Base-by-base conservation (phyloP, 2,113 vertebrate genomes). In the Polypterus bichir region DNA sequence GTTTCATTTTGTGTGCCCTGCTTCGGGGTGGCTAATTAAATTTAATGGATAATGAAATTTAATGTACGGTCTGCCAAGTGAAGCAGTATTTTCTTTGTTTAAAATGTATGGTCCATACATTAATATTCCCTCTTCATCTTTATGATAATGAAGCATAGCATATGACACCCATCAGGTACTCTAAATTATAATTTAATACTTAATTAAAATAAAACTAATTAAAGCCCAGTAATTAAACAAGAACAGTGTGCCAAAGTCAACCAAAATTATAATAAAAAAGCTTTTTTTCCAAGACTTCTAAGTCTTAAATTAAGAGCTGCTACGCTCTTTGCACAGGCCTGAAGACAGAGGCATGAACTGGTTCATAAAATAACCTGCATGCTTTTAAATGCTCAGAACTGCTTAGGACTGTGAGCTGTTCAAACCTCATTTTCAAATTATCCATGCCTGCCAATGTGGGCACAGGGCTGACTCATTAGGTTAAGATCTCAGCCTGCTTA, bases 131-230 rank as follows among this genome's bases (percentile, higher is more conserved):
- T 48, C 49, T 49, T 60, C 65, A 68, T 27, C 56, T 4, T 62
- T 63, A 64, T 52, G 48, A 61, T 65, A 60, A 60, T 54, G 46
- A 54, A 57, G 55, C 57, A 3, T n/a, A 49, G 54, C 44, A 54
- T 62, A 68, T 65, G 48, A 70, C 57, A 69, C 60, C 65, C 62
- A 61, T 66, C 65, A 66, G 46, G 57, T 11, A 60, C 51, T 54
- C 49, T 57, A 60, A 59, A 64, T 71, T 68, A 73, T 73, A 69
- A 71, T 67, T 60, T 57, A 58, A 60, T 66, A 59, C 56, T 66
- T 66, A 66, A 66, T 66, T 66, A 66, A 66, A 62, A 57, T 47
- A 62, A 62, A 62, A 46, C 46, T 54, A 66, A 62, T 66, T 62
- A 62, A 54, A 54, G 44, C 45, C 49, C 52, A 62, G 54, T 52